phyloP scores from a whole-genome alignment of 2,797 vertebrate species.

The Malacoraja senta region DNA sequence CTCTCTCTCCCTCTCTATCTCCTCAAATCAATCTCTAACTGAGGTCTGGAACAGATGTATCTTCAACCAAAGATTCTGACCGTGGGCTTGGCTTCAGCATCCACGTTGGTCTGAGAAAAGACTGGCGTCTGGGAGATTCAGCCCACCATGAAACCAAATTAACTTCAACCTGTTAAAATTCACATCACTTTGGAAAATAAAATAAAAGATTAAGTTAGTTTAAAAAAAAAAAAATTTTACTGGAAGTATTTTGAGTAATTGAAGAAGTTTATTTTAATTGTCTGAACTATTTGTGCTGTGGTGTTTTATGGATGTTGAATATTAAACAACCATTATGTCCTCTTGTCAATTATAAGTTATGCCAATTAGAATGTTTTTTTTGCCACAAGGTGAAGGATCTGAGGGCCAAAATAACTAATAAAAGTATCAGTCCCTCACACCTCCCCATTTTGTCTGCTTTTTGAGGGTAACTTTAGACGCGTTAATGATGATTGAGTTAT shows the following conservation, averaged over 20 bases:
- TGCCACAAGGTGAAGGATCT: background rate
- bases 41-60: background rate
- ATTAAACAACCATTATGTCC: background rate
- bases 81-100: no score
- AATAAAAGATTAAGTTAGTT: slow-evolving; percentile 29
- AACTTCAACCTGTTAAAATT: slow-evolving; percentile 13
- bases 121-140: background rate
- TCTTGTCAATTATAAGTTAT: background rate
- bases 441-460: background rate
- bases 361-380: background rate
- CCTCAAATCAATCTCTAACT: background rate
- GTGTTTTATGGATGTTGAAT: background rate
- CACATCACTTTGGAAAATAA: background rate
- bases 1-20: no score
- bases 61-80: slow-evolving; percentile 18
- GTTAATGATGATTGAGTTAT: background rate
- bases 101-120: background rate
- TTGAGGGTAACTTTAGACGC: background rate
- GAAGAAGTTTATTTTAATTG: background rate
- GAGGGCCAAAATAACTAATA: background rate
- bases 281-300: background rate
- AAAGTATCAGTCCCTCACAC: background rate
- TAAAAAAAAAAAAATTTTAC: background rate
- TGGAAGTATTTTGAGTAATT: slow-evolving; percentile 27
- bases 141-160: background rate